Conservation (phyloP, 2,113 vertebrate genomes). For the Cheilinus undulatus region DNA sequence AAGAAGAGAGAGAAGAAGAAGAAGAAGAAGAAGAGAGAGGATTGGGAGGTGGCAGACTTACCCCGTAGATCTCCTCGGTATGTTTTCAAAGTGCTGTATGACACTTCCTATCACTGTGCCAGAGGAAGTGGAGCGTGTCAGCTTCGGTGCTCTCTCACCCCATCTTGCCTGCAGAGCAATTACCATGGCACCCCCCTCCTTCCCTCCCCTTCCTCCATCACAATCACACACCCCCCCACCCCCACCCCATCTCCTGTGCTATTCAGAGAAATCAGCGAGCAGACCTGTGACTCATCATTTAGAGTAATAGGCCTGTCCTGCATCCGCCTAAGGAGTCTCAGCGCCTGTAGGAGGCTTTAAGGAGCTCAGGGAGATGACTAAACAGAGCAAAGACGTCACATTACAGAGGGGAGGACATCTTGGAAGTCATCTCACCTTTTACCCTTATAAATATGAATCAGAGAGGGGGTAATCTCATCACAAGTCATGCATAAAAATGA, state of each 20-base stretch:
- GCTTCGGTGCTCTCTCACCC: slow-evolving; percentile 51
- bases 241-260: slow-evolving; percentile 6
- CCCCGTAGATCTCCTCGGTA: slow-evolving; percentile 41
- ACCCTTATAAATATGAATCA: too few relatives aligned
- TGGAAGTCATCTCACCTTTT: neutral
- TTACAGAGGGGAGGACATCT: slow-evolving; percentile 1
- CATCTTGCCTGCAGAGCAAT: slow-evolving; percentile 59
- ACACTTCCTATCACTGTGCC: slow-evolving; percentile 65
- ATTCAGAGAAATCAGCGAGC: slow-evolving; percentile 45
- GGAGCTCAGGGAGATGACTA: slow-evolving; percentile 28
- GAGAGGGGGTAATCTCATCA: too few relatives aligned
- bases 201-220: neutral
- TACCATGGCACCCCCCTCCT: slow-evolving; percentile 27
- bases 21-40: slow-evolving; percentile 17
- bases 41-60: slow-evolving; percentile 49
- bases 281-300: slow-evolving; percentile 69
- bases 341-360: slow-evolving; percentile 19
- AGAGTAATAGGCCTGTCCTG: slow-evolving; percentile 45
- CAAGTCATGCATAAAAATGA: too few relatives aligned
- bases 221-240: neutral
- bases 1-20: slow-evolving; percentile 7
- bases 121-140: slow-evolving; percentile 70
- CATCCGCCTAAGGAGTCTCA: slow-evolving; percentile 32
- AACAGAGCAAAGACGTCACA: slow-evolving; percentile 15
- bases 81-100: slow-evolving; percentile 61